Base-by-base conservation (phyloP, 92 coral and sea anemone genomes). In the Anthopleura xanthogrammica region DNA sequence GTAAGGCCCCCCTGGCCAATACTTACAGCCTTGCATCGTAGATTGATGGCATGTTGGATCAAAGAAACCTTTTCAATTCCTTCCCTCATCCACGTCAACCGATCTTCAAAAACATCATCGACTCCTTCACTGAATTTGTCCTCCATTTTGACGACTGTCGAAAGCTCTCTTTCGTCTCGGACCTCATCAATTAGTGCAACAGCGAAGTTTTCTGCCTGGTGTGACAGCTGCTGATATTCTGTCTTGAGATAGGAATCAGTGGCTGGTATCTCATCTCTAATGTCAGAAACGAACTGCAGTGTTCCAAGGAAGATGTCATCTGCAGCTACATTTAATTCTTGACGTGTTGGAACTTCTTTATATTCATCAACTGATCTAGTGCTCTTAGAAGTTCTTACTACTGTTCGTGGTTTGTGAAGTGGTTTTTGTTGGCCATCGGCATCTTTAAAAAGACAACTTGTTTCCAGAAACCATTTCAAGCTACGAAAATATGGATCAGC, bases 1-100 rank as follows among this genome's bases (percentile, higher is more conserved):
- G 36, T 29, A 29, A 29, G 36, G 36, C 36, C 36, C 36, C 36
- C 36, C 36, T 1, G 36, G 36, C 36, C 36, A 29, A 65, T 65
- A 65, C 72, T n/a, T 23, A 65, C 72, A n/a, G 72, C 20, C 16
- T 65, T 65, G 72, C 72, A 65, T n/a, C 72, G 72, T 7, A 65
- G 72, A 65, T 65, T 65, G 40, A 65, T 23, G 12, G 72, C 72
- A 22, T 65, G 72, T 23, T 65, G 72, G 22, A 65, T 65, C 72
- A 65, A 65, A 10, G 72, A 65, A 8, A 65, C 72, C 14, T 23
- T 65, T 65, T 65, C 72, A n/a, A 65, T 23, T 7, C 72, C 72
- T 65, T 65, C 11, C 9, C 72, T n/a, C 72, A 65, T 65, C 72
- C 39, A 65, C 40, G 72, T 23, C 40, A 65, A 65, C 20, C 22